phyloP scores from a whole-genome alignment of 2,113 vertebrate genomes.

The Tauraco erythrolophus region DNA sequence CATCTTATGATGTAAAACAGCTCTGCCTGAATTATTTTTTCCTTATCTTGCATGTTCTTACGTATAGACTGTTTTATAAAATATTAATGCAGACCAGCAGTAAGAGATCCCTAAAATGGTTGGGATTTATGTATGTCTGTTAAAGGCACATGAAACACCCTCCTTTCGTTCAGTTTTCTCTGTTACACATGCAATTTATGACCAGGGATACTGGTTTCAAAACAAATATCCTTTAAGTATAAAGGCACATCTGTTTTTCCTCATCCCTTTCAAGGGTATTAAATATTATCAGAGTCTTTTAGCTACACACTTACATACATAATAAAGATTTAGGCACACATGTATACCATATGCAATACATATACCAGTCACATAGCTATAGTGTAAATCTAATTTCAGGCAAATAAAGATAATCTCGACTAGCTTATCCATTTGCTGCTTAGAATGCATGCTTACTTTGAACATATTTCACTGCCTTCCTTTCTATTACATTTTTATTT shows the following conservation, averaged over 20 bases:
- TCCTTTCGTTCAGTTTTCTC: not conserved
- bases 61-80: not conserved
- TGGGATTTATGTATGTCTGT: not conserved
- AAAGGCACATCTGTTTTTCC: not conserved
- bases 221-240: not conserved
- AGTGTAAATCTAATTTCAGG: not conserved
- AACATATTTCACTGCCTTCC: not conserved
- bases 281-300: not conserved
- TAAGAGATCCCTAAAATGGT: not conserved
- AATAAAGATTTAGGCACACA: not conserved
- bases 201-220: not conserved
- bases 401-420: not conserved
- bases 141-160: not conserved
- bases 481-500: not conserved
- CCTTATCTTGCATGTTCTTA: not conserved
- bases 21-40: not conserved
- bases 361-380: not conserved
- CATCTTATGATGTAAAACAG: not conserved
- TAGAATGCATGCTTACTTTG: not conserved
- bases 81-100: not conserved
- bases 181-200: not conserved
- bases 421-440: not conserved
- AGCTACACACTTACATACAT: not conserved
- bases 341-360: not conserved
- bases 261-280: not conserved